A percentile compares a stretch with the other conserved stretches of the same genome.
Conservation (phyloP, 2,797 vertebrate genomes). For the Hozukius guyotensis region DNA sequence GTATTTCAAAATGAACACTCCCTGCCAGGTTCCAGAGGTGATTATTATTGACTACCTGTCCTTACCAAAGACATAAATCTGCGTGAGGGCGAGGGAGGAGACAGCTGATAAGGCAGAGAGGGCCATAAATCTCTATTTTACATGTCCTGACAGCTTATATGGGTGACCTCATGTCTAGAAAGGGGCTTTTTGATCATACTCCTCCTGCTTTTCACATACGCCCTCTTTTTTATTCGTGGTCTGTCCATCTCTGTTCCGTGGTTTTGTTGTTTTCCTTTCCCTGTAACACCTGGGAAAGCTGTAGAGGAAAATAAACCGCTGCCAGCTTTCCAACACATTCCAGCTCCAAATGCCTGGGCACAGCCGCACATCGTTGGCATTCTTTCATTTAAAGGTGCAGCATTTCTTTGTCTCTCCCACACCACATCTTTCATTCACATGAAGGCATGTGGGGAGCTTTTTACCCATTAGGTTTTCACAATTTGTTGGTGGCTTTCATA, state of each 20-base stretch:
- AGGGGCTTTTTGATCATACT: constrained; percentile 61
- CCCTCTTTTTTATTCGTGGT: constrained; percentile 27
- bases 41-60: constrained; percentile 54
- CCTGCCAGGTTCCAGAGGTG: constrained; percentile 28
- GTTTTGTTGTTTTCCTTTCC: constrained; percentile 67
- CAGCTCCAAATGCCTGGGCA: constrained; percentile 66
- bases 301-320: constrained; percentile 58
- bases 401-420: constrained; percentile 35
- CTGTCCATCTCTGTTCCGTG: constrained; percentile 42
- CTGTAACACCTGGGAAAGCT: constrained; percentile 79
- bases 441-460: background rate
- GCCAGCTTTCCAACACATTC: constrained; percentile 79
- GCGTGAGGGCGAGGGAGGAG: constrained; percentile 38
- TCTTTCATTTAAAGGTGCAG: constrained; percentile 72
- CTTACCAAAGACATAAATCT: constrained; percentile 49
- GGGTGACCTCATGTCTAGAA: constrained; percentile 75
- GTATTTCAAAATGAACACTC: constrained; percentile 36
- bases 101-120: constrained; percentile 50
- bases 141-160: constrained; percentile 56
- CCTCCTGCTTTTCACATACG: constrained; percentile 51
- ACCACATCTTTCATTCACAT: constrained; percentile 3
- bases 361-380: constrained; percentile 71
- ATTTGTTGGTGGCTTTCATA: background rate
- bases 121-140: constrained; percentile 50
- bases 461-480: background rate